Conservation (phyloP, 1,140 invertebrate species). For the Thaumetopoea pityocampa region DNA sequence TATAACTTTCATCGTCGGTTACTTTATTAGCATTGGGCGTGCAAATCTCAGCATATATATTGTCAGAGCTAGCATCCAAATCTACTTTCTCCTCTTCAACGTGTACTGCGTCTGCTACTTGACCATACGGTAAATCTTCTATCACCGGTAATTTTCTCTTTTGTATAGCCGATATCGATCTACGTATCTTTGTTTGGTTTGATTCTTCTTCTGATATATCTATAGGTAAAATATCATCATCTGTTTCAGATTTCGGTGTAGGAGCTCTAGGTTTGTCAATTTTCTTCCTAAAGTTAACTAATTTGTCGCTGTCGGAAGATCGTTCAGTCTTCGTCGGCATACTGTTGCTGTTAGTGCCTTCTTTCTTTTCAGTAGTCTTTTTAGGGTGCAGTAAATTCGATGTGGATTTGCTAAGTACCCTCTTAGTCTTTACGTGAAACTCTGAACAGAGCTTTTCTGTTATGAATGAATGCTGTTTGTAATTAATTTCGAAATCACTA, state of each 20-base stretch:
- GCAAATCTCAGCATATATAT: conserved; percentile 79
- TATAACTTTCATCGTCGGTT: conserved; percentile 58
- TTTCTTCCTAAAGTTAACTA: conserved; percentile 65
- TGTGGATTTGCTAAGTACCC: conserved; percentile 78
- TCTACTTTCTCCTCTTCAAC: conserved; percentile 61
- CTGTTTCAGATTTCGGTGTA: conserved; percentile 60
- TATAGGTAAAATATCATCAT: conserved; percentile 45
- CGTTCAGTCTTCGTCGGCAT: conserved; percentile 69
- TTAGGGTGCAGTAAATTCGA: conserved; percentile 77
- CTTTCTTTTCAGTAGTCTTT: conserved; percentile 63
- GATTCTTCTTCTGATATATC: conserved; percentile 65
- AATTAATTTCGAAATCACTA: conserved; percentile 68
- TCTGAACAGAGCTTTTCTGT: conserved; percentile 79
- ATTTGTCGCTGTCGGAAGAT: conserved; percentile 47
- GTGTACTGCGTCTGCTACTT: conserved; percentile 70
- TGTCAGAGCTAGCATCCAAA: conserved; percentile 74
- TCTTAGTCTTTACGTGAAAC: conserved; percentile 79
- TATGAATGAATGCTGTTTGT: conserved; percentile 77
- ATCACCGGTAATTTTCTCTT: conserved; percentile 73
- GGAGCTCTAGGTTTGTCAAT: conserved; percentile 65
- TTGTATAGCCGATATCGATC: conserved; percentile 73
- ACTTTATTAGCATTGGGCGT: conserved; percentile 57
- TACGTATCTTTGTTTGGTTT: conserved; percentile 56
- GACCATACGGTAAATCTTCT: conserved; percentile 73
- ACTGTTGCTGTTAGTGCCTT: conserved; percentile 63